phyloP scores from a whole-genome alignment of 2,888 invertebrate species.

The Drosophila paracracens region DNA sequence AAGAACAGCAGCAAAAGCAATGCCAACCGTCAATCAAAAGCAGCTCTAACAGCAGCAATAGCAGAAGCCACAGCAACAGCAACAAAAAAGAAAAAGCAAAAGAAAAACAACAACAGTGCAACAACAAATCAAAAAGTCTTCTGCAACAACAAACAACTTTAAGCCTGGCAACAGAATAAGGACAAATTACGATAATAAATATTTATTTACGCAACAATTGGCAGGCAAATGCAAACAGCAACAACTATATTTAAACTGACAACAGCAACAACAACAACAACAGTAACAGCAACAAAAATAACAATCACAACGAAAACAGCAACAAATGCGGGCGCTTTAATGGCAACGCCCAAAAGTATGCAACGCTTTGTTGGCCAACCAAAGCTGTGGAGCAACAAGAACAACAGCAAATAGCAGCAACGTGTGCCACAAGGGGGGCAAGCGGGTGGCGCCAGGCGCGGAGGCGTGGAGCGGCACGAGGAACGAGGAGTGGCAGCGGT shows the following conservation, averaged over 20 bases:
- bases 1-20: constrained; percentile 23
- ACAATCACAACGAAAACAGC: constrained; percentile 8
- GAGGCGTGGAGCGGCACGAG: constrained; percentile 17
- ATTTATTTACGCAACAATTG: constrained; percentile 48
- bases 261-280: neutral
- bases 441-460: constrained; percentile 19
- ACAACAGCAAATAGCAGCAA: constrained; percentile 46
- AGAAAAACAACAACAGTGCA: constrained; percentile 2
- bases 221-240: constrained; percentile 38
- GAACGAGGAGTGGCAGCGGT: constrained; percentile 2
- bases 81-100: constrained; percentile 17
- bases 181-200: constrained; percentile 19
- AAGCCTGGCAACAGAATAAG: constrained; percentile 1
- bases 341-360: constrained; percentile 65
- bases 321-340: constrained; percentile 37
- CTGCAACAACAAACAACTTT: constrained; percentile 27
- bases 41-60: constrained; percentile 27
- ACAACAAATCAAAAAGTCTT: constrained; percentile 27
- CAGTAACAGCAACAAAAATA: neutral
- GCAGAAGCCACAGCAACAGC: constrained; percentile 2
- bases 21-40: constrained; percentile 31
- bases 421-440: constrained; percentile 46
- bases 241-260: neutral
- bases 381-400: constrained; percentile 19
- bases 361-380: constrained; percentile 52